Evolutionary conservation across 53 echinoderm and acorn worm species (phyloP), one percentile per base, ranked within the genome.

Genomic region (Temnopleurus reevesii): DNA sequence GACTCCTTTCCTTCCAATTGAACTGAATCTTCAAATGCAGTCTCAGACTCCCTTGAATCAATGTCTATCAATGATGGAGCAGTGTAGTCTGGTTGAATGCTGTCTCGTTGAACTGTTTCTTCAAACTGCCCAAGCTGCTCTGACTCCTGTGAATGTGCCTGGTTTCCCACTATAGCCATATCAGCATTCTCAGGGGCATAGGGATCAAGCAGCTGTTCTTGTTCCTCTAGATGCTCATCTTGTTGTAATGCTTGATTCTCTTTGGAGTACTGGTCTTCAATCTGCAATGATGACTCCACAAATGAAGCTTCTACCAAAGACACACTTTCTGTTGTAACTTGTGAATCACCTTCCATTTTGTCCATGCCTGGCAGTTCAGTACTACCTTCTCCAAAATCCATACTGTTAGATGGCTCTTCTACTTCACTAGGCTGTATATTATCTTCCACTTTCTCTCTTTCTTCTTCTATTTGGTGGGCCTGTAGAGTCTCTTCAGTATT

Each of bases 161-260:
- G 36, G 41, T 38, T 23, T 9, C 38, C 41, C 41, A 21, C 9
- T 3, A 38, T 41, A 71, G 15, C 71, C 71, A 71, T 71, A 71
- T 71, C 71, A 43, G 71, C 71, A 71, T 43, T 71, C n/a, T 71
- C 71, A 41, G 71, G 71, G 71, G 71, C 71, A 38, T 71, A 41
- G 36, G 71, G 71, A 17, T 71, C 71, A 8, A 71, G 71, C 1
- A 71, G 71, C 71, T 71, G 38, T 71, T 71, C 71, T 29, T 12
- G 61, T 43, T 66, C 66, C 7, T 41, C 21, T 71, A 38, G 36
- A 19, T 56, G n/a, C 24, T n/a, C 56, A 6, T 56, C 21, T 8
- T 56, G 3, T 21, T 71, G n/a, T 41, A 71, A 27, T 41, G 5
- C 41, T 19, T n/a, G n/a, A 41, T 21, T 41, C 8, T 43, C 71